Percentiles rank a stretch among this genome's conserved stretches.
phyloP scores from a whole-genome alignment of 2,888 invertebrate species.

The Acrobasis consociella region DNA sequence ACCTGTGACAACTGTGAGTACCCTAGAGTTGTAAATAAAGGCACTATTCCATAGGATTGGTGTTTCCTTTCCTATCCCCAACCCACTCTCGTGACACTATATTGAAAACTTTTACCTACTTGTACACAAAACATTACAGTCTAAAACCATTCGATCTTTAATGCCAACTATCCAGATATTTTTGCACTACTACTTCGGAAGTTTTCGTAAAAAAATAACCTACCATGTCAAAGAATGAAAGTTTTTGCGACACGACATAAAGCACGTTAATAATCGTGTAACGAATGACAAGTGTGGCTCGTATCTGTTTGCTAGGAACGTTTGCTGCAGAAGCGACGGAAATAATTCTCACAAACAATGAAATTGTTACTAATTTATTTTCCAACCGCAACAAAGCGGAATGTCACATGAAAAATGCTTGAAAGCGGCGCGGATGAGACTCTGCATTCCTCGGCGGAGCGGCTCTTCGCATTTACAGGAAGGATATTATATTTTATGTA shows the following conservation, averaged over 20 bases:
- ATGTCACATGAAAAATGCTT: constrained; percentile 80
- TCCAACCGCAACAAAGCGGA: constrained; percentile 79
- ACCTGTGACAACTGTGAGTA: no score
- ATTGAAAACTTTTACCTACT: no score
- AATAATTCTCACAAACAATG: constrained; percentile 79
- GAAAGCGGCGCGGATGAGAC: constrained; percentile 62
- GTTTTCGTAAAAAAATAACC: no score
- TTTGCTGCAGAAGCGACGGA: constrained; percentile 36
- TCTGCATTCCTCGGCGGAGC: constrained; percentile 58
- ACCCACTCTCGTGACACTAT: no score
- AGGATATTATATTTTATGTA: background rate
- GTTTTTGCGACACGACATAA: constrained; percentile 20
- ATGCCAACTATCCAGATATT: no score
- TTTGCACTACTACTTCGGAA: no score
- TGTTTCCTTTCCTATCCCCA: no score
- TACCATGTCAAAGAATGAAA: background rate
- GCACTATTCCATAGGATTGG: no score
- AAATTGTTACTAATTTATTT: constrained; percentile 82
- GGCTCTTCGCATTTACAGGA: constrained; percentile 7
- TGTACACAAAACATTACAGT: no score
- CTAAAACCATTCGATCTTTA: no score
- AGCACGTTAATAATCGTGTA: constrained; percentile 32
- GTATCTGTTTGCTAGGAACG: constrained; percentile 26
- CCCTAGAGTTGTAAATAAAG: no score
- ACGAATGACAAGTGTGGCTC: constrained; percentile 29